Evolutionary conservation across 1,140 invertebrate genomes (phyloP).

Genomic region (Anastatus disparis): DNA sequence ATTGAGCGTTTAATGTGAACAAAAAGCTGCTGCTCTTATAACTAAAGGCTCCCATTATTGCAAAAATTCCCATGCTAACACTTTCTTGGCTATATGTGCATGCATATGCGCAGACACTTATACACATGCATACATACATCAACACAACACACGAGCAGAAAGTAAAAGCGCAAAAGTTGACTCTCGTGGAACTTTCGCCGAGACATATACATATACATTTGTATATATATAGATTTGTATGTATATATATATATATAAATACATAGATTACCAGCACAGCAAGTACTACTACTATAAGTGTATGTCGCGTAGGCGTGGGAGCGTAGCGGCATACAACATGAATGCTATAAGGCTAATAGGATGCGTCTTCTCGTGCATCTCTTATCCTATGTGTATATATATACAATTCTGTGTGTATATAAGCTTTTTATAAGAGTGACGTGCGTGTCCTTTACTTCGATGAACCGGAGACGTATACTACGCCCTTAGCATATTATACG

Average conservation of each 20-base stretch:
- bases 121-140: neutral
- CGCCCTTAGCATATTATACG: slow-evolving; percentile 4
- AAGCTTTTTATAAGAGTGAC: neutral
- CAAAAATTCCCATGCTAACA: slow-evolving; percentile 38
- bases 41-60: slow-evolving; percentile 28
- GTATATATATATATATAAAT: too few relatives aligned
- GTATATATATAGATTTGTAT: neutral
- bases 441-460: slow-evolving; percentile 15
- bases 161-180: slow-evolving; percentile 13
- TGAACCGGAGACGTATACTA: neutral
- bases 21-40: slow-evolving; percentile 20
- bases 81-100: neutral
- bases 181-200: slow-evolving; percentile 31
- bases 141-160: neutral
- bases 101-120: neutral
- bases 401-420: too few relatives aligned
- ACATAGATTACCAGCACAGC: too few relatives aligned
- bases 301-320: slow-evolving; percentile 34
- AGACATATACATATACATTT: too few relatives aligned
- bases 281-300: too few relatives aligned
- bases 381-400: too few relatives aligned
- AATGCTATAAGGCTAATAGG: slow-evolving; percentile 9
- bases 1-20: neutral
- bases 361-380: slow-evolving; percentile 19
- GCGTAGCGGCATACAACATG: neutral